These are phyloP conservation scores for Montipora efflorescens DNA, from an alignment of 64 coral and sea anemone genomes.

Conservation along the genomic window DNA sequence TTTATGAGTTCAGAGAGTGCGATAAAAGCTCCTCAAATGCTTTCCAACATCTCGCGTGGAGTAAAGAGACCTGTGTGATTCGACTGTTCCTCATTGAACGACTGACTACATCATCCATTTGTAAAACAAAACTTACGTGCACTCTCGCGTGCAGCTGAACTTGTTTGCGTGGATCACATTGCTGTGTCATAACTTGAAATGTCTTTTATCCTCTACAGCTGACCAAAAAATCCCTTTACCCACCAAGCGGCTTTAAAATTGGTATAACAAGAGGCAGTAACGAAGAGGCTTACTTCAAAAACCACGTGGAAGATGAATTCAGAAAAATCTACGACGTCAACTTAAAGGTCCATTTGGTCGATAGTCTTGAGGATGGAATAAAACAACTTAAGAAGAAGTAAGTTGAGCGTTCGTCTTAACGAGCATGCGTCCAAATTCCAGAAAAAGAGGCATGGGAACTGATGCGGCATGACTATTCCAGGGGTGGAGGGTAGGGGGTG, in stretches of 20 bases:
- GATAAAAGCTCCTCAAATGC: too few species aligned
- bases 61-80: too few species aligned
- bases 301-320: slow-evolving; percentile 60
- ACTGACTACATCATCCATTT: too few species aligned
- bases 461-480: too few species aligned
- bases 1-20: too few species aligned
- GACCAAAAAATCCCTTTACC: slow-evolving; percentile 31
- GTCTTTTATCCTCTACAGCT: slow-evolving; percentile 34
- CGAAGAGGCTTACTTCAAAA: slow-evolving; percentile 79
- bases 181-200: not conserved
- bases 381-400: slow-evolving; percentile 33
- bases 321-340: slow-evolving; percentile 64
- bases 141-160: too few species aligned
- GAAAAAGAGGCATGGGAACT: not conserved
- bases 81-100: too few species aligned
- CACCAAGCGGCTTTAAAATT: slow-evolving; percentile 64
- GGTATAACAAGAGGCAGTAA: slow-evolving; percentile 45
- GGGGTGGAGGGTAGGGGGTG: too few species aligned
- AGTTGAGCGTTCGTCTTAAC: not conserved
- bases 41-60: too few species aligned
- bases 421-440: not conserved
- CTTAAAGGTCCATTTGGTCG: slow-evolving; percentile 65
- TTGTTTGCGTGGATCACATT: too few species aligned
- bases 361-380: slow-evolving; percentile 65
- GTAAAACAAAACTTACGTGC: too few species aligned